phyloP scores from a whole-genome alignment of 2,113 vertebrate genomes.

The Platycercus adscitus region DNA sequence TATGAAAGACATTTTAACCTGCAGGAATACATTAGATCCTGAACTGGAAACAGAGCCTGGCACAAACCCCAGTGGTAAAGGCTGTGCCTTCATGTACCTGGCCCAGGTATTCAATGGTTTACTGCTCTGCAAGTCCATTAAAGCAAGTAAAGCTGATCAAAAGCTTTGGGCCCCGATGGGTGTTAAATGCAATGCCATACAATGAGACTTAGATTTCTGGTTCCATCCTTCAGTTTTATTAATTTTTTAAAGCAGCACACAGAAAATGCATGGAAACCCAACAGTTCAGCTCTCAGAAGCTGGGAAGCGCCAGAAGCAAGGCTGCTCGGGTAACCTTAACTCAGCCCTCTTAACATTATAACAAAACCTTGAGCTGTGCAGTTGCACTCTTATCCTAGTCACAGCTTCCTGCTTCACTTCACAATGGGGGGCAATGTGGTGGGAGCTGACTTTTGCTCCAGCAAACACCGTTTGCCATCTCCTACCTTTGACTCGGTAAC shows the following conservation, averaged over 20 bases:
- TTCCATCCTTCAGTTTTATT: background rate
- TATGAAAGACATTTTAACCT: background rate
- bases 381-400: background rate
- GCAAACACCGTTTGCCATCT: background rate
- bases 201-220: background rate
- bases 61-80: background rate
- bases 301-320: background rate
- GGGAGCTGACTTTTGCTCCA: background rate
- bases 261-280: background rate
- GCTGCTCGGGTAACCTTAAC: background rate
- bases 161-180: fast-evolving
- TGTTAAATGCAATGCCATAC: background rate
- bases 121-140: background rate
- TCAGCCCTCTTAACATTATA: background rate
- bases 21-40: background rate
- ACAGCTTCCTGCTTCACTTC: background rate
- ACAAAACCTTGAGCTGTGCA: background rate
- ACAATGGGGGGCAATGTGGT: fast-evolving
- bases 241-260: background rate
- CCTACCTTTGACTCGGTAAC: background rate
- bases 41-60: background rate
- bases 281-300: background rate
- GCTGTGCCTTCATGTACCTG: fast-evolving
- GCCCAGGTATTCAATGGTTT: background rate
- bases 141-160: background rate